Evolutionary conservation across 1,140 invertebrate genomes (phyloP).

Genomic region (Scaptomyza graminum): DNA sequence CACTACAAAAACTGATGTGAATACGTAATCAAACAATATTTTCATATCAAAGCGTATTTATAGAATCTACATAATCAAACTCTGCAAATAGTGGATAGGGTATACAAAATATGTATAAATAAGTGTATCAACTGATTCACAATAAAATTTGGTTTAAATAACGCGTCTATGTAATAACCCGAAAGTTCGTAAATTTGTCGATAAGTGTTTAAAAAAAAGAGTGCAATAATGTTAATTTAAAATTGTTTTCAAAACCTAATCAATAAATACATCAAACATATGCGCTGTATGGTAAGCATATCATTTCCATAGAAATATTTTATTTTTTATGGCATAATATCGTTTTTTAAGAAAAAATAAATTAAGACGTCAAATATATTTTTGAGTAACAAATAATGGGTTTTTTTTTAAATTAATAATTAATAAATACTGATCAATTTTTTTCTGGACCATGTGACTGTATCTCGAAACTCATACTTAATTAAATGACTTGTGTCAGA

Average conservation of each 20-base stretch:
- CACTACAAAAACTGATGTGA: not conserved
- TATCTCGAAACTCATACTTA: too few relatives aligned
- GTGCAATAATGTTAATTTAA: conserved; percentile 19
- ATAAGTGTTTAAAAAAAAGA: conserved; percentile 17
- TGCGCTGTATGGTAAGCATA: conserved; percentile 28
- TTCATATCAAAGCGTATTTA: conserved; percentile 31
- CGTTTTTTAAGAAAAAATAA: too few relatives aligned
- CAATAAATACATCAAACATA: not conserved
- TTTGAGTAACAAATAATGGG: too few relatives aligned
- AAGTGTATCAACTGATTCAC: conserved; percentile 14
- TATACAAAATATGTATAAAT: not conserved
- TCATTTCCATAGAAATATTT: too few relatives aligned
- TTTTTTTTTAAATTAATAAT: too few relatives aligned
- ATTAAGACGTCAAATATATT: too few relatives aligned
- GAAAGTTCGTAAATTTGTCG: not conserved
- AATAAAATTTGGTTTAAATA: not conserved
- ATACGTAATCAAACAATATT: conserved; percentile 17
- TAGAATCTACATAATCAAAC: conserved; percentile 12
- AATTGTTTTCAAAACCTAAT: not conserved
- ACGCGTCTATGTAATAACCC: conserved; percentile 6
- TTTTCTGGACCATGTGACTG: too few relatives aligned
- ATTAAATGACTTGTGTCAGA: too few relatives aligned
- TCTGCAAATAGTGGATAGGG: not conserved
- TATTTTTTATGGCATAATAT: too few relatives aligned
- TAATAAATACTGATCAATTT: too few relatives aligned